phyloP scores from a whole-genome alignment of 2,888 invertebrate genomes.

The Nowickia ferox region DNA sequence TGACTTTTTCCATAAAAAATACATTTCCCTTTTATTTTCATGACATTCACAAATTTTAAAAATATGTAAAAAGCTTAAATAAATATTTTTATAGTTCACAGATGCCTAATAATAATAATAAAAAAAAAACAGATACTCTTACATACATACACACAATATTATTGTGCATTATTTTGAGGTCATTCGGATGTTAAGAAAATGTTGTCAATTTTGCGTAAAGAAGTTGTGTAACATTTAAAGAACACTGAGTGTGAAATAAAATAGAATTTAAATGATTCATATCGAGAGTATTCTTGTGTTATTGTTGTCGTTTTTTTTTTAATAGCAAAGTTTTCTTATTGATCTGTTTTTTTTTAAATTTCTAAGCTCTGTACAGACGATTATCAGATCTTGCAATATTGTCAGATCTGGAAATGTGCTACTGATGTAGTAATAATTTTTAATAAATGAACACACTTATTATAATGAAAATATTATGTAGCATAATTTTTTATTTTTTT shows the following conservation, averaged over 20 bases:
- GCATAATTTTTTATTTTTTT: too few relatives aligned
- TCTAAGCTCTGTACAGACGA: too few relatives aligned
- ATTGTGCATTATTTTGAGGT: slow-evolving; percentile 26
- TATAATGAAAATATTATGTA: too few relatives aligned
- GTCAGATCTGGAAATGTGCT: too few relatives aligned
- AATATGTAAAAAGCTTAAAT: slow-evolving; percentile 42
- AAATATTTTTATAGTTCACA: slow-evolving; percentile 69
- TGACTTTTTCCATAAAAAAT: slow-evolving; percentile 66
- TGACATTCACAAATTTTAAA: slow-evolving; percentile 23
- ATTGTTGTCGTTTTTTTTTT: neutral
- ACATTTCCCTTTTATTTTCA: slow-evolving; percentile 16
- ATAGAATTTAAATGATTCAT: slow-evolving; percentile 29
- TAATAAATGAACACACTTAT: too few relatives aligned
- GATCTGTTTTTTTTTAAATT: neutral
- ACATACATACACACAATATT: neutral
- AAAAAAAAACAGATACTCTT: neutral
- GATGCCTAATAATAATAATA: slow-evolving; percentile 49
- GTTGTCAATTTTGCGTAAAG: slow-evolving; percentile 42
- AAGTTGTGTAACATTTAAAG: slow-evolving; percentile 24
- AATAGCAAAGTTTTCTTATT: neutral
- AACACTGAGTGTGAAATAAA: slow-evolving; percentile 9
- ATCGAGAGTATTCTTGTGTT: neutral
- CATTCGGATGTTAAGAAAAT: slow-evolving; percentile 17
- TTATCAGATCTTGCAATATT: too few relatives aligned
- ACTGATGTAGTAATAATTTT: too few relatives aligned